Conservation (phyloP, 2,113 vertebrate species). For the Gopherus flavomarginatus region DNA sequence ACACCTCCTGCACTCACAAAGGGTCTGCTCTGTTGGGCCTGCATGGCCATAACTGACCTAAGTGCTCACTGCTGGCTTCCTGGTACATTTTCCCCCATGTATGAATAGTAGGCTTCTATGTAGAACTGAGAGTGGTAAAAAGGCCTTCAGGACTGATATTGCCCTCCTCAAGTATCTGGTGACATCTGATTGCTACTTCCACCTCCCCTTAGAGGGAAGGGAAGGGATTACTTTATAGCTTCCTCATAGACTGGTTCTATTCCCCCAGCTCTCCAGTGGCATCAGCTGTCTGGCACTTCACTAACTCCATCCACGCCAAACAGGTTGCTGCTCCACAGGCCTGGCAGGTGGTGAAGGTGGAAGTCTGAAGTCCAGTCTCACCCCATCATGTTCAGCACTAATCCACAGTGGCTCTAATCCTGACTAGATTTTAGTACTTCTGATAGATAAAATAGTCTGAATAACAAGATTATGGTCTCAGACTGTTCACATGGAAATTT, state of each 20-base stretch:
- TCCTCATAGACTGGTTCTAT: not conserved
- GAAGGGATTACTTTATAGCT: not conserved
- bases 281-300: not conserved
- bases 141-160: not conserved
- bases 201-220: not conserved
- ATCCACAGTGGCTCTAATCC: too few species aligned
- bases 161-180: not conserved
- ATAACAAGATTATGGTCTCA: not conserved
- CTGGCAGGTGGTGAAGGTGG: not conserved
- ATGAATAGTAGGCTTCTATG: not conserved
- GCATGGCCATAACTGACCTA: slow-evolving; percentile 14
- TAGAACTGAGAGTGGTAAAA: not conserved
- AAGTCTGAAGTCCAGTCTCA: not conserved
- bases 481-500: not conserved
- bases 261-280: not conserved
- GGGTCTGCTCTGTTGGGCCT: not conserved
- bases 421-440: too few species aligned
- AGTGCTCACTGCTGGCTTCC: not conserved
- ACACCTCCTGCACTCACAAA: not conserved
- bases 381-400: too few species aligned
- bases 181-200: too few species aligned
- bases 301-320: not conserved
- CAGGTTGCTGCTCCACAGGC: not conserved
- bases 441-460: too few species aligned
- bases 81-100: not conserved